Percentiles rank a stretch among this genome's conserved stretches.
These are phyloP conservation scores for Imbricaverruca yamaguchii DNA, from an alignment of 2,888 invertebrate species.

Conservation along the genomic window DNA sequence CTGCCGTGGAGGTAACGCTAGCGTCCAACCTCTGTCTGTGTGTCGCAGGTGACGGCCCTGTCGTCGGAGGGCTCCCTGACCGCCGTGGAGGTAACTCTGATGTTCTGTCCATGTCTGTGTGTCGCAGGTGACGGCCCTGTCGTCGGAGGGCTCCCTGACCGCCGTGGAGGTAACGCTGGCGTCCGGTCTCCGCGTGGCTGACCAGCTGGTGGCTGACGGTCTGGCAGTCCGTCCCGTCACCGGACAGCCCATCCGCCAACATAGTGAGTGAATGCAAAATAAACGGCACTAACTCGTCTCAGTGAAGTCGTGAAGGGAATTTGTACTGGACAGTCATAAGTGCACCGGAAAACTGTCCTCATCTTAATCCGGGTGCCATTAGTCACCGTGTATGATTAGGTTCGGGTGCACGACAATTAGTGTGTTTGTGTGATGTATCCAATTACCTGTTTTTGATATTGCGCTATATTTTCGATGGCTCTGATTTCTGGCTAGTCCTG, in stretches of 20 bases:
- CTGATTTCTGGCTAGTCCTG: too few relatives aligned
- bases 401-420: too few relatives aligned
- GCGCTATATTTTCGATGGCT: too few relatives aligned
- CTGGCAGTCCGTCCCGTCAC: conserved; percentile 40
- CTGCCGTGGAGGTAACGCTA: neutral
- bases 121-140: neutral
- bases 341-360: too few relatives aligned
- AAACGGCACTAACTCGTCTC: too few relatives aligned
- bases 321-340: too few relatives aligned
- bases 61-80: neutral
- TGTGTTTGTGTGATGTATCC: too few relatives aligned
- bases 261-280: neutral
- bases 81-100: neutral
- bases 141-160: neutral
- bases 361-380: too few relatives aligned
- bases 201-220: conserved; percentile 47
- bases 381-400: too few relatives aligned
- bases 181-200: conserved; percentile 40
- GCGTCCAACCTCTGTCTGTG: conserved; percentile 36
- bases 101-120: conserved; percentile 36
- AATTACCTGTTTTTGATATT: too few relatives aligned
- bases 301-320: too few relatives aligned
- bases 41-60: neutral
- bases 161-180: neutral
- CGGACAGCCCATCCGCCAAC: neutral